phyloP scores from a whole-genome alignment of 2,113 vertebrate genomes.

The Platycercus adscitus region DNA sequence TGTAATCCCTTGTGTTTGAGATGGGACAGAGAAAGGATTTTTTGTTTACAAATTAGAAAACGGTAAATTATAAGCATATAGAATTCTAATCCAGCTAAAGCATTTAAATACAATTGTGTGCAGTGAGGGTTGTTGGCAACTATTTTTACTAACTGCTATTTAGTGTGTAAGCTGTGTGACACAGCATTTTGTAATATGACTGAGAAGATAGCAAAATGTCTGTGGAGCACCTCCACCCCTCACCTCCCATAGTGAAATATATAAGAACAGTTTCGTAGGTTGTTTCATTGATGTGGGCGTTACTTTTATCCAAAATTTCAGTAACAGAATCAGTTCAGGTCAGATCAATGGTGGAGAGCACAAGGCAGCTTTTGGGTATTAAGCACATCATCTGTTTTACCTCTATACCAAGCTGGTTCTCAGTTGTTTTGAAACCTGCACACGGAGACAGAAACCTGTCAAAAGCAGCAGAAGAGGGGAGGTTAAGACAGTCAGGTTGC shows the following conservation, averaged over 20 bases:
- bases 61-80: not conserved
- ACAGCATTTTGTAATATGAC: not conserved
- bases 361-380: not conserved
- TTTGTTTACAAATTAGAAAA: constrained; percentile 20
- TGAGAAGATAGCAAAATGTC: not conserved
- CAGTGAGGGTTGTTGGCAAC: not conserved
- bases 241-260: not conserved
- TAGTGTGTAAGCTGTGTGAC: not conserved
- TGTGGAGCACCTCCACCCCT: not conserved
- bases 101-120: not conserved
- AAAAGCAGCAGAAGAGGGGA: not conserved
- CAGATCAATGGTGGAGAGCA: not conserved
- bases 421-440: not conserved
- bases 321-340: not conserved
- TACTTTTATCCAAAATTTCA: not conserved
- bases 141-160: not conserved
- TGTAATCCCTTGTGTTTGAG: not conserved
- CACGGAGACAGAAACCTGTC: not conserved
- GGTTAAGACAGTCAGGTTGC: not conserved
- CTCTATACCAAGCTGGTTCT: not conserved
- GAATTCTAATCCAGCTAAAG: not conserved
- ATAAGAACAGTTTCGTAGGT: not conserved
- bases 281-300: not conserved
- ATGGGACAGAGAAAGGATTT: not conserved
- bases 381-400: not conserved